Percentiles rank a stretch among this genome's conserved stretches.
Conservation (phyloP, 2,797 vertebrate species). For the Alectoris magna region DNA sequence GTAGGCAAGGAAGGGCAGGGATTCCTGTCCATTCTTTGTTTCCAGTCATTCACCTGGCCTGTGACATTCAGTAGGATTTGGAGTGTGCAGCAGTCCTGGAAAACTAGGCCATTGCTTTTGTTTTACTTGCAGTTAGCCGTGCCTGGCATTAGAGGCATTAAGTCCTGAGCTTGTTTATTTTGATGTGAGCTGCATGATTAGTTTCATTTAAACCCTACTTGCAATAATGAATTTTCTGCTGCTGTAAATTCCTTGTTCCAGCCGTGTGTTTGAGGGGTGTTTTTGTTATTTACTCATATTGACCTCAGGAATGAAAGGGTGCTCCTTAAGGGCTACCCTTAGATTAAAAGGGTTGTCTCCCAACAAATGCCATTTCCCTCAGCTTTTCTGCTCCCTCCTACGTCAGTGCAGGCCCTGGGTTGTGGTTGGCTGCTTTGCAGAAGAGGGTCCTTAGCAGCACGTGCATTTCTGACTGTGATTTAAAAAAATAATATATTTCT, state of each 20-base stretch:
- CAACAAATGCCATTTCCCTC: not conserved
- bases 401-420: not conserved
- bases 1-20: not conserved
- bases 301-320: not conserved
- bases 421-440: not conserved
- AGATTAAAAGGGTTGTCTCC: not conserved
- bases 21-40: not conserved
- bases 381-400: not conserved
- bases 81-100: not conserved
- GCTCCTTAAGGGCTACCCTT: not conserved
- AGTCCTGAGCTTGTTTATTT: slow-evolving; percentile 11
- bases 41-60: not conserved
- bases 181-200: not conserved
- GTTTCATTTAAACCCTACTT: slow-evolving; percentile 18
- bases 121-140: slow-evolving; percentile 12
- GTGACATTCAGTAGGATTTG: not conserved
- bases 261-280: not conserved
- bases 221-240: slow-evolving; percentile 12
- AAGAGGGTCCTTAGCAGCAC: not conserved
- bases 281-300: not conserved
- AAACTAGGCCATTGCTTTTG: not conserved
- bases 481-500: not conserved
- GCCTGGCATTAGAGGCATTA: not conserved
- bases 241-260: not conserved
- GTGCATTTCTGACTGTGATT: not conserved